These are phyloP conservation scores for Automeris io DNA, from an alignment of 2,888 invertebrate genomes.

Conservation along the genomic window DNA sequence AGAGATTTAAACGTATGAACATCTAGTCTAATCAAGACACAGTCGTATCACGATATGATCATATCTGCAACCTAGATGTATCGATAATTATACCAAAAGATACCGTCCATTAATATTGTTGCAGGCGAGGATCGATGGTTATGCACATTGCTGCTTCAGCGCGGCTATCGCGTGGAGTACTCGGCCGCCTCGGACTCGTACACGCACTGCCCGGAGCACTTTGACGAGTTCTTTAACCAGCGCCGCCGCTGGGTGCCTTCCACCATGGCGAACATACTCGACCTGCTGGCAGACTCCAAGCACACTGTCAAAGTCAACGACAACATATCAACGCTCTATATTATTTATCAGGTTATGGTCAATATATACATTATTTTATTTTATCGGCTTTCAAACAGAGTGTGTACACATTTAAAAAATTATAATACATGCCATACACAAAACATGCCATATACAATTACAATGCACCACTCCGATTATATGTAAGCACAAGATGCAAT, in stretches of 20 bases:
- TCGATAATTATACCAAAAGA: not conserved
- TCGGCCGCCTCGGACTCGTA: slow-evolving; percentile 96
- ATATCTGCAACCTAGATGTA: not conserved
- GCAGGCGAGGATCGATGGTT: slow-evolving; percentile 96
- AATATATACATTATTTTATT: no score
- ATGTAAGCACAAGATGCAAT: no score
- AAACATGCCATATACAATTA: no score
- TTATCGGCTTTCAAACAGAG: no score
- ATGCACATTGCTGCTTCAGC: slow-evolving; percentile 92
- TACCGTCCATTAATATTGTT: not conserved
- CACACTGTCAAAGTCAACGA: slow-evolving; percentile 90
- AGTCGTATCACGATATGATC: not conserved
- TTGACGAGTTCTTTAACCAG: slow-evolving; percentile 96
- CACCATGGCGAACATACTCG: slow-evolving; percentile 96
- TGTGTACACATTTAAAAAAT: no score
- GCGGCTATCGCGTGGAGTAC: slow-evolving; percentile 95
- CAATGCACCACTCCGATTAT: no score
- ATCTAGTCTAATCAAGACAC: no score
- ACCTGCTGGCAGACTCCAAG: slow-evolving; percentile 87
- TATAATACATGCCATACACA: no score
- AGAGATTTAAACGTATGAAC: no score
- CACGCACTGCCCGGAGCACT: slow-evolving; percentile 95
- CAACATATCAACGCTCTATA: slow-evolving; percentile 90
- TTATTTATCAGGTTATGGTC: slow-evolving; percentile 76
- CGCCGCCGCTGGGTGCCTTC: slow-evolving; percentile 97